These are phyloP conservation scores for Cheilosia soror DNA, from an alignment of 2,888 invertebrate species.

Conservation along the genomic window DNA sequence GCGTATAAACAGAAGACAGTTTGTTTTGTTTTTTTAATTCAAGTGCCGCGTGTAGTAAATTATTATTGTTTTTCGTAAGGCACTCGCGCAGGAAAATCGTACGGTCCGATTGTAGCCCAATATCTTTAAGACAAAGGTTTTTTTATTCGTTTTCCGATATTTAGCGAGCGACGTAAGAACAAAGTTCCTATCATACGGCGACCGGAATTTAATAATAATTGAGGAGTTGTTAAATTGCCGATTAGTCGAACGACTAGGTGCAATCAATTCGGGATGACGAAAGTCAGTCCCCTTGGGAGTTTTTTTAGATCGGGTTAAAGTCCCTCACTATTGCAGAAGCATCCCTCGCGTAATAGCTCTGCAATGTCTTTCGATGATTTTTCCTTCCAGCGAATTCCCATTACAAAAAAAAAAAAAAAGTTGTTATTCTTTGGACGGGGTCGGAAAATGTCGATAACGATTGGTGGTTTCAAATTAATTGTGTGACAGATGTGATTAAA, in stretches of 20 bases:
- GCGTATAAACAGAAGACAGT: neutral
- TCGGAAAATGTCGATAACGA: slow-evolving; percentile 1
- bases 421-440: slow-evolving; percentile 5
- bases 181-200: neutral
- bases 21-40: slow-evolving; percentile 9
- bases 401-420: too few species aligned
- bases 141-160: neutral
- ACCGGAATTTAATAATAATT: slow-evolving; percentile 9
- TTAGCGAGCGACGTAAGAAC: neutral
- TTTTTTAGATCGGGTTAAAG: too few species aligned
- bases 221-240: too few species aligned
- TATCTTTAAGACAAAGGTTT: neutral
- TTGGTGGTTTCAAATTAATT: neutral
- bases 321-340: too few species aligned
- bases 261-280: too few species aligned
- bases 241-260: too few species aligned
- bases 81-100: neutral
- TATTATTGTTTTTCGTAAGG: neutral
- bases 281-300: too few species aligned
- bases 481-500: slow-evolving; percentile 1
- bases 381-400: too few species aligned
- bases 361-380: too few species aligned
- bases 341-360: too few species aligned
- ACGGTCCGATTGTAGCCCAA: neutral
- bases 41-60: neutral